Evolutionary conservation across 2,113 vertebrate genomes (phyloP), one percentile per base, ranked within the genome.

Genomic region (Greenwoodochromis staneri): DNA sequence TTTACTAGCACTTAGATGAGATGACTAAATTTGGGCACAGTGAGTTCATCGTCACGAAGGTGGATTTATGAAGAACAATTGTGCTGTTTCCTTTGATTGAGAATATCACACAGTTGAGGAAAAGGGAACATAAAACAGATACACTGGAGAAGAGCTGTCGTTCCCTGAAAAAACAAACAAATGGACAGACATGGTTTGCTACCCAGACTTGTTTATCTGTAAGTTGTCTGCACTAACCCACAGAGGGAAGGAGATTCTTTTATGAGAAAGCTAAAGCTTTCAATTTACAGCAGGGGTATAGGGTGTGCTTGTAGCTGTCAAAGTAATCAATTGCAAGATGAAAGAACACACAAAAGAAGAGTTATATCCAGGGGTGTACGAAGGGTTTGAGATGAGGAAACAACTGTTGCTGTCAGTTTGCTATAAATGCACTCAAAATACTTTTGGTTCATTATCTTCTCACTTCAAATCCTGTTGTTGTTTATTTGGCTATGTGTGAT

Each of bases 181-280:
- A 54, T 45, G 73, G 10, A 82, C 69, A 34, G 53, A 57, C 29
- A 85, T 6, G 29, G 76, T 81, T 85, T 87, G 27, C 12, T 69
- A 42, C 78, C 73, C 45, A 49, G 86, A 84, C 24, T 61, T 55
- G 36, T 81, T 38, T 80, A 40, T 85, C 76, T 78, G 71, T 85
- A 86, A 42, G 87, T 31, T 83, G 83, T 85, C 40, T 83, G 21
- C 19, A 88, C 69, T 38, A 73, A 49, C 57, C 51, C 83, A 80
- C 85, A 76, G 80, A 83, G 57, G 78, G 14, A 59, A 54, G 66
- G 17, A 85, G 27, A 76, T 24, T 86, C 45, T 84, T 88, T 90
- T 69, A 84, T 88, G 81, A 92, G 59, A 76, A 89, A 85, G 45
- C 29, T n/a, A 71, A 81, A 71, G 45, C 16, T 55, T 91, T 90